A percentile compares a stretch with the other conserved stretches of the same genome.
phyloP scores from a whole-genome alignment of 2,888 invertebrate genomes.

The Trisateles emortualis region DNA sequence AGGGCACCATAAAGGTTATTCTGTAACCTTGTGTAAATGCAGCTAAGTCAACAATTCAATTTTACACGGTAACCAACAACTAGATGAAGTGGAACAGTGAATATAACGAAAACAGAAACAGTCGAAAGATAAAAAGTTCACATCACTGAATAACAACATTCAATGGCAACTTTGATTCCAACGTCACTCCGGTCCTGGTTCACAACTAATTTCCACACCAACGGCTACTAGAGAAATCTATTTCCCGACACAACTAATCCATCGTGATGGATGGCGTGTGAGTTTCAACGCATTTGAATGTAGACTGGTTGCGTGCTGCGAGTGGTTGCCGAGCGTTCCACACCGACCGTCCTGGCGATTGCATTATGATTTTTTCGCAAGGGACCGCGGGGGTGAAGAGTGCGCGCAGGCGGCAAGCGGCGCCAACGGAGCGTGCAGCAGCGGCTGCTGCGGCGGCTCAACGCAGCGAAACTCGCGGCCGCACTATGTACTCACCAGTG shows the following conservation, averaged over 20 bases:
- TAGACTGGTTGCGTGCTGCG: constrained; percentile 83
- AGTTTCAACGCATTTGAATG: constrained; percentile 85
- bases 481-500: constrained; percentile 53
- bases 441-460: constrained; percentile 74
- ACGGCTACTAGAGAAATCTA: constrained; percentile 77
- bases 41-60: constrained; percentile 22
- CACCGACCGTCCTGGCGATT: constrained; percentile 85
- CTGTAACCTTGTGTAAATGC: constrained; percentile 16
- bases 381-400: constrained; percentile 79
- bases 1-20: constrained; percentile 21
- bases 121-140: constrained; percentile 66
- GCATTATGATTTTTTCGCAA: constrained; percentile 87
- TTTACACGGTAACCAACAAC: constrained; percentile 25
- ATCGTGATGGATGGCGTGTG: constrained; percentile 85
- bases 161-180: constrained; percentile 76
- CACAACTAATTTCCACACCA: constrained; percentile 68
- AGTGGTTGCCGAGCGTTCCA: constrained; percentile 81
- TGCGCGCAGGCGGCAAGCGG: constrained; percentile 65
- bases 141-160: constrained; percentile 79
- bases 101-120: constrained; percentile 38
- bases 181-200: constrained; percentile 55
- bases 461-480: constrained; percentile 75
- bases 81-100: constrained; percentile 25
- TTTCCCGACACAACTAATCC: constrained; percentile 80
- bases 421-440: constrained; percentile 82